Base-by-base conservation (phyloP, 2,888 invertebrate species). In the Andrena trimmerana region DNA sequence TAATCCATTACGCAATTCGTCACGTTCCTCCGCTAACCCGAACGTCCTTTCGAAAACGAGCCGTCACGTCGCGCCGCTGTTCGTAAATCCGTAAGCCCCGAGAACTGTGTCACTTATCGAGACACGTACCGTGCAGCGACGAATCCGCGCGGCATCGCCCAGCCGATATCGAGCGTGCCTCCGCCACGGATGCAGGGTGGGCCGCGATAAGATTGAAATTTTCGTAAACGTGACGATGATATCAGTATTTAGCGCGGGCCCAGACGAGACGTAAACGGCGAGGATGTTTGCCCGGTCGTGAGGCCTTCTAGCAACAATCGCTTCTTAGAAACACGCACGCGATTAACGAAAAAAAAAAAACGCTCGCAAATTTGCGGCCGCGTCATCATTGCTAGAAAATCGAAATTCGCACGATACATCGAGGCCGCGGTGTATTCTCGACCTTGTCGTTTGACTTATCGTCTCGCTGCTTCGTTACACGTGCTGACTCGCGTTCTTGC, bases 401-500 rank as follows among this genome's bases (percentile, higher is more conserved):
- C 36, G 36, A 63, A 63, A 20, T 24, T 36, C 50, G 29, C 31
- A 10, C 10, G 48, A 36, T 24, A 48, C 27, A 20, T 50, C 68
- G 68, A n/a, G 24, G 24, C 10, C 57, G 10, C 10, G 10, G 2
- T 52, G 52, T 20, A 20, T 20, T 57, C 78, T 67, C 68, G 67
- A n/a, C 52, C n/a, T 4, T 27, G 3, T 52, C 42, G 57, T 48
- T 16, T 7, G 24, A n/a, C 33, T 78, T 75, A 81, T 77, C 68
- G 59, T 76, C 16, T 66, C 16, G 31, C 42, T n/a, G 10, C 33
- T 57, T 75, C 36, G 52, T 33, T 52, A 48, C 71, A 59, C 57
- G 79, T 57, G 80, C 31, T 75, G 78, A 75, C 36, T 13, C 54
- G 20, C 20, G 42, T 54, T 42, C 42, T 1, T 42, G 42, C 33